These are phyloP conservation scores for Gorsachius goisagi DNA, from an alignment of 2,113 vertebrate species.

Conservation along the genomic window DNA sequence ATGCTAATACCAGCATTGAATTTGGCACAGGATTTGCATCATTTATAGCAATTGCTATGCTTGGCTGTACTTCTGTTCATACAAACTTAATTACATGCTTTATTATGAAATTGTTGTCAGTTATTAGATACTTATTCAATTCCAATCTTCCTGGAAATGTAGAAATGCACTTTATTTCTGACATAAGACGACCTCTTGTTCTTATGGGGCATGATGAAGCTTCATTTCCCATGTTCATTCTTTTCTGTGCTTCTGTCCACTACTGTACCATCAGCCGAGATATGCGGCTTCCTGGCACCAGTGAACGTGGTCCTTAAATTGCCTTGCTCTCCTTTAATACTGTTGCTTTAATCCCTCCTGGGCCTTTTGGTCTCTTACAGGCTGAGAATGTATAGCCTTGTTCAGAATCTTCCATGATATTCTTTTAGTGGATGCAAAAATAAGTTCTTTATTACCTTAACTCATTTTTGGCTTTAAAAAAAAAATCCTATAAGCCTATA, in stretches of 20 bases:
- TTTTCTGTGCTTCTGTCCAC: neutral
- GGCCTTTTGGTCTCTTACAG: neutral
- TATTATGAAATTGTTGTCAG: conserved; percentile 29
- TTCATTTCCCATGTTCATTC: neutral
- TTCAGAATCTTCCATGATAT: neutral
- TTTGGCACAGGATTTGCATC: conserved; percentile 35
- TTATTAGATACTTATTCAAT: conserved; percentile 6
- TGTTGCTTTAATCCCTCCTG: neutral
- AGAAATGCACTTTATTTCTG: neutral
- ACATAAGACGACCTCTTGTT: neutral
- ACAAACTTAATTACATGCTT: conserved; percentile 36
- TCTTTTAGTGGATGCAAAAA: neutral
- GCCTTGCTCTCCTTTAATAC: neutral
- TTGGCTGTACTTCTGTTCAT: conserved; percentile 42
- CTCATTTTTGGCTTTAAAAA: neutral
- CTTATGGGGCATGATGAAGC: neutral
- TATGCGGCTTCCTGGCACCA: neutral
- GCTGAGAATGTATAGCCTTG: neutral
- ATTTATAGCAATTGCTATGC: conserved; percentile 15
- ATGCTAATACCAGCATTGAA: neutral
- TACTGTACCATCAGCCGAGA: neutral
- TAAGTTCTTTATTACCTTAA: neutral
- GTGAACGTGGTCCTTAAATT: neutral
- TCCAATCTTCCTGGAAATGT: neutral
- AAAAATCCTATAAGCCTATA: neutral